Base-by-base conservation (phyloP, 2,797 vertebrate genomes). In the Syngnathus rostellatus region DNA sequence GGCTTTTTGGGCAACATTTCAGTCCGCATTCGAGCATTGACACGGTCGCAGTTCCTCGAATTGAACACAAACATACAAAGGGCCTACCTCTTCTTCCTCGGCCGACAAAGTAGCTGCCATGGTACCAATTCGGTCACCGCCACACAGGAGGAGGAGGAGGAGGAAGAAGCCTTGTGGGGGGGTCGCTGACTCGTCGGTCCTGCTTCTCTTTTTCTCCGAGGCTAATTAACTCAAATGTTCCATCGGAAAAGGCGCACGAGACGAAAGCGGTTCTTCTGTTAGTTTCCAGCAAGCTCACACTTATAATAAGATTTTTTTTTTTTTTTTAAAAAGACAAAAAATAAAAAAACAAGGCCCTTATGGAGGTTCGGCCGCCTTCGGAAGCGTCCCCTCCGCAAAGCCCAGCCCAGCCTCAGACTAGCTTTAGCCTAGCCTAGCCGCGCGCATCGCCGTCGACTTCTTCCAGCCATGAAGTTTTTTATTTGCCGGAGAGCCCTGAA, bases 1-100 rank as follows among this genome's bases (percentile, higher is more conserved):
- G 17, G 68, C 66, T 46, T 69, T 72, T 66, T 31, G n/a, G 72
- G 69, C 60, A 70, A 55, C 57, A 25, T 79, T 81, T 84, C 74
- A 77, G 83, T 80, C 84, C 80, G 41, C 40, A 77, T 60, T 73
- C 65, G 0, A 68, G 64, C 58, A 67, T 61, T 17, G 64, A 72
- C 57, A 45, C 60, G 60, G 60, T 46, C 12, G 14, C 41, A 25
- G 45, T 62, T 7, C 60, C 9, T 40, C 17, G 40, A 62, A 43
- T n/a, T 43, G 23, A 25, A 45, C 43, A 31, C 31, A 38, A 3
- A 14, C 25, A 38, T n/a, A 40, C 4, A 45, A 53, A 59, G 43
- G 82, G 81, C 88, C 81, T 94, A 96, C 95, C 95, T 95, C 95
- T 79, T 95, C 95, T 83, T 98, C 95, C 80, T 96, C 95, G 70